A percentile compares a stretch with the other conserved stretches of the same genome.
These are phyloP conservation scores for Spodoptera littoralis DNA, from an alignment of 2,888 invertebrate genomes.

Conservation along the genomic window DNA sequence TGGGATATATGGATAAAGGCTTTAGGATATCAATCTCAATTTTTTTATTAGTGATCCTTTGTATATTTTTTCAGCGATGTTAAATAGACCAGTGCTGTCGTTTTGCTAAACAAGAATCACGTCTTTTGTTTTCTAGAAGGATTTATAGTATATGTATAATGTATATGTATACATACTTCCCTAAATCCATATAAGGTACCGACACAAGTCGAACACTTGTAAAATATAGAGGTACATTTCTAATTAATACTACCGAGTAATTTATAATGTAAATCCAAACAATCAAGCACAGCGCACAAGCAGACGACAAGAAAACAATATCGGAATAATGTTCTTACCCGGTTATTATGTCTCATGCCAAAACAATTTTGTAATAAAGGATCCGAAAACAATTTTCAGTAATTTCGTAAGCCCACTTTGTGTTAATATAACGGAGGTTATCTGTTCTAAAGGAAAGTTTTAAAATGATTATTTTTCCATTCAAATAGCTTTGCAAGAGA, in stretches of 20 bases:
- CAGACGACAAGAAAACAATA: slow-evolving; percentile 39
- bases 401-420: slow-evolving; percentile 54
- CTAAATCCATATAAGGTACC: too few species aligned
- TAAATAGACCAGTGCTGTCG: too few species aligned
- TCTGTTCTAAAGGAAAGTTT: slow-evolving; percentile 56
- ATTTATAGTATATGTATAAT: too few species aligned
- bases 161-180: too few species aligned
- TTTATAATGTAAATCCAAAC: slow-evolving; percentile 26
- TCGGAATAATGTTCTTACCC: slow-evolving; percentile 32
- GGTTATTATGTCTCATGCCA: slow-evolving; percentile 40
- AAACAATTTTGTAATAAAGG: slow-evolving; percentile 50
- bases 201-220: too few species aligned
- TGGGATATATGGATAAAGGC: not conserved
- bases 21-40: not conserved
- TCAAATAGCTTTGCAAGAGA: slow-evolving; percentile 68
- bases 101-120: too few species aligned
- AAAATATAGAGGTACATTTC: slow-evolving; percentile 4
- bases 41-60: too few species aligned
- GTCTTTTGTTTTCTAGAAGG: too few species aligned
- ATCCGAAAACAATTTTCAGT: slow-evolving; percentile 49
- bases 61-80: too few species aligned
- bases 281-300: slow-evolving; percentile 13
- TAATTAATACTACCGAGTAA: slow-evolving; percentile 33
- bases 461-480: slow-evolving; percentile 71
- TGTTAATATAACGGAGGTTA: slow-evolving; percentile 51